Conservation (phyloP, 2,113 vertebrate genomes). For the Paracyprichromis sp. region DNA sequence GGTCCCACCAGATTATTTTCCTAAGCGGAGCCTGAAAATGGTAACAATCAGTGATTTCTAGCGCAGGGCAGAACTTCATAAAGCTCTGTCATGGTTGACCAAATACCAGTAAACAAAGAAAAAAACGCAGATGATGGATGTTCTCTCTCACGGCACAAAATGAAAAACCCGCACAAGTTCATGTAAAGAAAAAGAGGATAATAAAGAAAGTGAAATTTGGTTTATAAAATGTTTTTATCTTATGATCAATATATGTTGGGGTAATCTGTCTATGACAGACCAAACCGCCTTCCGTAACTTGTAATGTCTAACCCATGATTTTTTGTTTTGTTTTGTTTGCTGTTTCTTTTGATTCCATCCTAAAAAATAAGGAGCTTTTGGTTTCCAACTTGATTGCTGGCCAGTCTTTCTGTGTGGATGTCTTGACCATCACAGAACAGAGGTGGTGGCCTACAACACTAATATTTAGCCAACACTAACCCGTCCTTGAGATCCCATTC, state of each 20-base stretch:
- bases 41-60: slow-evolving; percentile 44
- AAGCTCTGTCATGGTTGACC: slow-evolving; percentile 21
- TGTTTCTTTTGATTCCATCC: not conserved
- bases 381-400: not conserved
- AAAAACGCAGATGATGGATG: slow-evolving; percentile 24
- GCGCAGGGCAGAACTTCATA: slow-evolving; percentile 30
- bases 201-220: not conserved
- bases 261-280: not conserved
- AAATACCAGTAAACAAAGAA: slow-evolving; percentile 39
- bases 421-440: not conserved
- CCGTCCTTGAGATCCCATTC: not conserved
- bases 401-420: not conserved
- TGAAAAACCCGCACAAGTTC: not conserved
- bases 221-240: not conserved
- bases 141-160: not conserved
- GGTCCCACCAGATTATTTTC: slow-evolving; percentile 40
- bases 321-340: not conserved
- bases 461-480: not conserved
- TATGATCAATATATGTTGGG: not conserved
- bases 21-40: slow-evolving; percentile 20
- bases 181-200: not conserved
- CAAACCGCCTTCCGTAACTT: not conserved
- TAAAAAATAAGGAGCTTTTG: not conserved
- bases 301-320: not conserved
- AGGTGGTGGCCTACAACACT: not conserved